Conservation (phyloP, 2,113 vertebrate species). For the Vulpes lagopus region DNA sequence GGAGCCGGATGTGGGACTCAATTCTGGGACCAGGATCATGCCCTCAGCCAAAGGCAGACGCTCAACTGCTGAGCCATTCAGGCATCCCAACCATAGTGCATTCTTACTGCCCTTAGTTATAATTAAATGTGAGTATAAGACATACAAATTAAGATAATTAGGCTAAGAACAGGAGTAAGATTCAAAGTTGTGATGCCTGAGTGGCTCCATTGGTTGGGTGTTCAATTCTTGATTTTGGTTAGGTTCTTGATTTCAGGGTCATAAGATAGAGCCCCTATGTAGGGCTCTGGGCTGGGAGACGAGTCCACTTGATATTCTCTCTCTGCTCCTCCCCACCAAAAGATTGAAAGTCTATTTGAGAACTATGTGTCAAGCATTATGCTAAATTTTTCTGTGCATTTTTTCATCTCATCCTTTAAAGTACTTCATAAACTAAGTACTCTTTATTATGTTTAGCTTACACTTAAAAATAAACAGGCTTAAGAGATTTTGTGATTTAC, state of each 20-base stretch:
- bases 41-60: too few relatives aligned
- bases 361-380: background rate
- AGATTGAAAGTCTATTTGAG: background rate
- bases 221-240: background rate
- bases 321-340: background rate
- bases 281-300: background rate
- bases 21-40: too few relatives aligned
- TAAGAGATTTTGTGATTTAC: constrained; percentile 1
- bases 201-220: background rate
- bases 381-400: background rate
- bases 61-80: too few relatives aligned
- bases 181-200: background rate
- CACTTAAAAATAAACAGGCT: background rate
- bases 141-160: background rate
- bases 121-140: constrained; percentile 1
- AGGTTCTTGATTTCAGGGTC: background rate
- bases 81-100: background rate
- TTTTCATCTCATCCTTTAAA: constrained; percentile 46
- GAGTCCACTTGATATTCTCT: background rate
- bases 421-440: background rate
- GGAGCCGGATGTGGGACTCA: too few relatives aligned
- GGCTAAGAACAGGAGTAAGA: background rate
- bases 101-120: background rate
- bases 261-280: background rate
- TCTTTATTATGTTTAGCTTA: constrained; percentile 5